Conservation (phyloP, 2,888 invertebrate genomes). For the Altica lythri region DNA sequence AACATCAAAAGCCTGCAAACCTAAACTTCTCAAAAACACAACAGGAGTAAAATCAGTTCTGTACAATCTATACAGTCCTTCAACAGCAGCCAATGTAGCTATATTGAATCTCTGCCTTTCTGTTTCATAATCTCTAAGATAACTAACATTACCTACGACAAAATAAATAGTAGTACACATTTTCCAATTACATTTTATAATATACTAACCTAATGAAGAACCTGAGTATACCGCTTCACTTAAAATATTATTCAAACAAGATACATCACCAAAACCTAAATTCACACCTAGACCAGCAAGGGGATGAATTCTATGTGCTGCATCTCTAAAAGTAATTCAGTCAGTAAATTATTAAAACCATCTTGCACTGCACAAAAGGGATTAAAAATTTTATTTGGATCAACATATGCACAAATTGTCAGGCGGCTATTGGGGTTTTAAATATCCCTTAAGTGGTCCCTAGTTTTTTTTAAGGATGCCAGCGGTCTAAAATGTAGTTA, state of each 20-base stretch:
- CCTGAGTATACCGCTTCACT: conserved; percentile 75
- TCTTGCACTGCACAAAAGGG: no score
- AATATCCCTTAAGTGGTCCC: no score
- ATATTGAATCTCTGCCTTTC: conserved; percentile 83
- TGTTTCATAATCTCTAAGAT: conserved; percentile 83
- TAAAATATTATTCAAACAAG: conserved; percentile 71
- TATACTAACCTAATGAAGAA: conserved; percentile 66
- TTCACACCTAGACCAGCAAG: conserved; percentile 98
- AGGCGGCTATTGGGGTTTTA: no score
- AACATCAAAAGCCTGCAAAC: conserved; percentile 80
- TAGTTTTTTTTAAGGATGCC: no score
- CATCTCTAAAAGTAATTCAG: conserved; percentile 64
- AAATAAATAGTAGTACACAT: background rate
- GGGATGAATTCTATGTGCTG: conserved; percentile 91
- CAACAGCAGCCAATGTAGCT: conserved; percentile 85
- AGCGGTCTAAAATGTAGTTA: no score
- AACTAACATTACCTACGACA: conserved; percentile 71
- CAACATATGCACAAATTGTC: no score
- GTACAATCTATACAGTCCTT: conserved; percentile 85
- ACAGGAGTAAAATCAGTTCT: conserved; percentile 72
- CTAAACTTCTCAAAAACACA: conserved; percentile 80
- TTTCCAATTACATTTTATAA: background rate
- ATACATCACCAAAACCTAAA: conserved; percentile 93
- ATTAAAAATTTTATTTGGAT: no score
- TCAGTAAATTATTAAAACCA: no score